These are phyloP conservation scores for Diploptera punctata DNA, from an alignment of 2,888 invertebrate genomes.

Conservation along the genomic window DNA sequence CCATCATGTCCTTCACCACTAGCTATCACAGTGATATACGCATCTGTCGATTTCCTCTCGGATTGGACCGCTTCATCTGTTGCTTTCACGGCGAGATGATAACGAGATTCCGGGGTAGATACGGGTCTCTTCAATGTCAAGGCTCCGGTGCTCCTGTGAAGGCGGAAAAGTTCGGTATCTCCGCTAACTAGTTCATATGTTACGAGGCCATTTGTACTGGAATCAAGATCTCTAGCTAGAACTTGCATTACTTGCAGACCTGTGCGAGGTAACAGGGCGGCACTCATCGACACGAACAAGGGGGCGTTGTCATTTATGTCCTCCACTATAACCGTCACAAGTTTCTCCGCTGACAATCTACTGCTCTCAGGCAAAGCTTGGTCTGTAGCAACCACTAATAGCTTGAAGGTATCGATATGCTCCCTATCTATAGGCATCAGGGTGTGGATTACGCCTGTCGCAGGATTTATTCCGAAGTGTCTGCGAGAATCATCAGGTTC, in stretches of 20 bases:
- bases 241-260: constrained; percentile 73
- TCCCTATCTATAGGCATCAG: constrained; percentile 89
- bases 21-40: constrained; percentile 83
- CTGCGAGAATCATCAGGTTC: constrained; percentile 75
- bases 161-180: constrained; percentile 73
- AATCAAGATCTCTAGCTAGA: constrained; percentile 86
- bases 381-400: constrained; percentile 91
- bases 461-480: constrained; percentile 86
- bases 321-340: constrained; percentile 91
- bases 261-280: constrained; percentile 74
- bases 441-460: constrained; percentile 88
- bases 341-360: constrained; percentile 85
- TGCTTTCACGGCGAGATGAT: constrained; percentile 84
- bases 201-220: constrained; percentile 89
- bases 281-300: constrained; percentile 89
- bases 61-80: constrained; percentile 92
- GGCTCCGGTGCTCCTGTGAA: constrained; percentile 82
- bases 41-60: constrained; percentile 86
- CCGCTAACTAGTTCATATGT: constrained; percentile 87
- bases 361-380: constrained; percentile 76
- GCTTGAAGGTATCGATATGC: constrained; percentile 83
- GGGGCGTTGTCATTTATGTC: constrained; percentile 95
- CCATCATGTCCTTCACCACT: constrained; percentile 61
- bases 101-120: constrained; percentile 59
- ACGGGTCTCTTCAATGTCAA: constrained; percentile 68